A percentile compares a stretch with the other conserved stretches of the same genome.
These are phyloP conservation scores for Sisyra nigra DNA, from an alignment of 2,888 invertebrate genomes.

Conservation along the genomic window DNA sequence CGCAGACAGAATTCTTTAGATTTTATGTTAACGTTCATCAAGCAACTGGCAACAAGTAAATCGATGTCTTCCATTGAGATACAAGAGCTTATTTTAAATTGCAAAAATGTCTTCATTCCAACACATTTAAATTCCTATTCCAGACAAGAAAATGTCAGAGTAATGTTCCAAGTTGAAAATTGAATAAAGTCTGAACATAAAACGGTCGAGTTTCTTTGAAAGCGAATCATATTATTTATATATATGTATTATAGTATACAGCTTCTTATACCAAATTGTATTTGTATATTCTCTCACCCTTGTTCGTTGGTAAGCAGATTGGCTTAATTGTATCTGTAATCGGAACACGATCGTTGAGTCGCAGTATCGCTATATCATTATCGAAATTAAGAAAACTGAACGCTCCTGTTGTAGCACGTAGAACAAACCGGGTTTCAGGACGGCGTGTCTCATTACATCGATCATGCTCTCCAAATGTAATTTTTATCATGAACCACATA, in stretches of 20 bases:
- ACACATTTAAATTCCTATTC: not conserved
- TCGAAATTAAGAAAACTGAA: conserved; percentile 78
- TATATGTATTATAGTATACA: not conserved
- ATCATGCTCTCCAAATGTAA: conserved; percentile 77
- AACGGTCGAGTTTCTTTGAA: too few relatives aligned
- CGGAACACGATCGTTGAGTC: conserved; percentile 66
- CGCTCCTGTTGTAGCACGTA: conserved; percentile 59
- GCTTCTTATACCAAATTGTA: not conserved
- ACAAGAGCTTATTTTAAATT: too few relatives aligned
- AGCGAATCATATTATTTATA: not conserved
- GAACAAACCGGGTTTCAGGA: conserved; percentile 64
- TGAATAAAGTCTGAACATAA: not conserved
- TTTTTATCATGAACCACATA: conserved; percentile 88
- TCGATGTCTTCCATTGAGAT: too few relatives aligned
- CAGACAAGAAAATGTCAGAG: not conserved
- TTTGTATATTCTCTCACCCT: conserved; percentile 32
- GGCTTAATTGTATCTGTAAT: conserved; percentile 66
- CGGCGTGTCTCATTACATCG: conserved; percentile 55
- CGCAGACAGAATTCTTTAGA: too few relatives aligned
- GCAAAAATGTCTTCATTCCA: too few relatives aligned
- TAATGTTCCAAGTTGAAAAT: too few relatives aligned
- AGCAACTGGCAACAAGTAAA: too few relatives aligned
- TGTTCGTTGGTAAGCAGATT: conserved; percentile 58
- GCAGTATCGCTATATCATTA: conserved; percentile 70
- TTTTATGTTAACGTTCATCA: too few relatives aligned